Base-by-base conservation (phyloP, 1,140 invertebrate species). In the Asbolus verrucosus region DNA sequence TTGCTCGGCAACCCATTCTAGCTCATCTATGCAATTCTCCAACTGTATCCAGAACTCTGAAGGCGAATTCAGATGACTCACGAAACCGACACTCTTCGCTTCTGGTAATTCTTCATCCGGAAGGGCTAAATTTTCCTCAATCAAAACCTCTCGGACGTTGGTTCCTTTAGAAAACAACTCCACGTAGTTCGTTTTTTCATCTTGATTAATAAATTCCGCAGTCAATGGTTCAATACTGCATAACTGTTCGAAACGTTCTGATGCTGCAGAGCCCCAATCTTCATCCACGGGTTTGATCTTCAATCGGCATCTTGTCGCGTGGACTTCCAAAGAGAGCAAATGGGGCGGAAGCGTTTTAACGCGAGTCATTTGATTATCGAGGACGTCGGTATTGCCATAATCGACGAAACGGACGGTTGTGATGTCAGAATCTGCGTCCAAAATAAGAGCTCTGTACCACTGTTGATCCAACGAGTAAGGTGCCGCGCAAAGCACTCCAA, bases 391-490 rank as follows among this genome's bases (percentile, higher is more conserved):
- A 70, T 92, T 92, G 4, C 94, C 94, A 77, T 90, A 94, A 77
- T 96, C 94, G 1, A 95, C 88, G 76, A 94, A 95, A 18, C 88
- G 84, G 0, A 95, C 88, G 0, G 90, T 90, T 8, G 87, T 90
- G 15, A 90, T 87, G 50, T 89, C 89, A 6, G 84, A 83, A 69
- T 89, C 88, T 0, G 87, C 84, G 72, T 93, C 91, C 0, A 92
- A 83, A n/a, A 94, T 88, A 73, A 89, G 86, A 0, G 92, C 92
- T 72, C 94, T 84, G 76, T 94, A 95, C 93, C 92, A 96, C 1
- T 81, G 78, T 30, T 89, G 85, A 76, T 94, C 91, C 0, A 88
- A 87, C 0, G 87, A 88, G 76, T 90, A 94, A 63, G 88, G 84
- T 0, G 92, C 93, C 27, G 90, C 83, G 78, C 92, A 94, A 0